A percentile compares a stretch with the other conserved stretches of the same genome.
Evolutionary conservation across 1,140 invertebrate genomes (phyloP).

Genomic region (Sinella curviseta): DNA sequence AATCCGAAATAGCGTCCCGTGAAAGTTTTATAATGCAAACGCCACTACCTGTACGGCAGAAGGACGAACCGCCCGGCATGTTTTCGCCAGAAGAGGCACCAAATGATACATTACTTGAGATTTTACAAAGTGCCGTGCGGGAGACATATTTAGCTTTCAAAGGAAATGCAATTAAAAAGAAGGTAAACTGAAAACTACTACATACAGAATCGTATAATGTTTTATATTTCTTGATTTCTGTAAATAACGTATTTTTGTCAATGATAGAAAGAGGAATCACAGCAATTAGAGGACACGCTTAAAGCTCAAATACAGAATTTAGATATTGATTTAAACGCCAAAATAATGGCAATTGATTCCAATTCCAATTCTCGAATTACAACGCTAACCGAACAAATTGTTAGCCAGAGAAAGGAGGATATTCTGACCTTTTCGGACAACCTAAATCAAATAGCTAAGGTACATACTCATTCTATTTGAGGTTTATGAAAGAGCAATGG

Average conservation of each 20-base stretch:
- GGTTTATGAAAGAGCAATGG: not conserved
- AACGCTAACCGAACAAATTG: slow-evolving; percentile 22
- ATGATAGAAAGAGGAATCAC: slow-evolving; percentile 18
- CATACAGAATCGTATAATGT: no score
- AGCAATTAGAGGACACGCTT: slow-evolving; percentile 29
- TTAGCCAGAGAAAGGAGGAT: slow-evolving; percentile 35
- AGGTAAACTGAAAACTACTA: slow-evolving; percentile 11
- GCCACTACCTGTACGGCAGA: not conserved
- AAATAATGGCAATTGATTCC: slow-evolving; percentile 25
- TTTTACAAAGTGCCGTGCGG: slow-evolving; percentile 27
- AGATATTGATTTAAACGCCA: slow-evolving; percentile 35
- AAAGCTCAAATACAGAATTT: slow-evolving; percentile 21
- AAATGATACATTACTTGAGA: not conserved
- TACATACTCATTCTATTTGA: not conserved
- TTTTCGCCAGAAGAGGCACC: not conserved
- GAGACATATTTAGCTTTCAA: slow-evolving; percentile 32
- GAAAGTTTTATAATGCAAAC: no score
- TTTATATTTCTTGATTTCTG: no score
- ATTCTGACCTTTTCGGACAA: slow-evolving; percentile 39
- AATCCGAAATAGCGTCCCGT: not conserved
- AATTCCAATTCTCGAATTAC: slow-evolving; percentile 21
- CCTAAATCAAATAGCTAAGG: slow-evolving; percentile 33
- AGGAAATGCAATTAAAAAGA: not conserved
- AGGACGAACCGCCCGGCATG: not conserved
- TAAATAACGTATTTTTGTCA: no score